Base-by-base conservation (phyloP, 2,888 invertebrate species). In the Limnephilus marmoratus region DNA sequence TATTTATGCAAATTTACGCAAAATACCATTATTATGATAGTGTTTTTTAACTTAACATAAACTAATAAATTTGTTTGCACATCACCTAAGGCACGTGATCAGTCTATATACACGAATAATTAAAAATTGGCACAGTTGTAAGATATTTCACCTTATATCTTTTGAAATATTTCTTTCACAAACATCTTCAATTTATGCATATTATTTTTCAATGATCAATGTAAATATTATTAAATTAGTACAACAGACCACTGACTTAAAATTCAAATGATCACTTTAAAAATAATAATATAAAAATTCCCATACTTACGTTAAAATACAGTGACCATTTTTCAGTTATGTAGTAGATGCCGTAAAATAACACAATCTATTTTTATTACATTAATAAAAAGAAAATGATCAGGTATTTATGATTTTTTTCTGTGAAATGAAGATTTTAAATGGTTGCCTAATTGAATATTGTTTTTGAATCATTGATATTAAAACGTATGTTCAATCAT, bases 91-190 rank as follows among this genome's bases (percentile, higher is more conserved):
- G 91, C 92, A 92, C 90, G 45, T 90, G 68, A 90, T 92, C 92
- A 93, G 93, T 92, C 91, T 93, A 93, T 92, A 88, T 90, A 91
- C 90, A 91, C 88, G 85, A 91, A 68, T 90, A 81, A 87, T 53
- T 49, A 41, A 91, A 37, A 90, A 91, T 93, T 93, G 91, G 93
- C 91, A 93, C 91, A 91, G 13, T 81, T 81, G 37, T 68, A 81
- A 90, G 81, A 90, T 90, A 90, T 90, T 53, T 82, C 82, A 81
- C 90, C 81, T 24, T 24, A 82, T 82, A 90, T 90, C 88, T 90
- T 81, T 34, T n/a, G 31, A 37, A 53, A 31, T 88, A 88, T 53
- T 88, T 88, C 53, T 88, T 37, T 88, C 34, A 88, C 45, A 68
- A 34, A 68, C 53, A 88, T 31, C 31, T 41, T 82, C 13, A 31